Evolutionary conservation across 1,140 invertebrate species (phyloP), one percentile per base, ranked within the genome.

Genomic region (Coenobita brevimanus): DNA sequence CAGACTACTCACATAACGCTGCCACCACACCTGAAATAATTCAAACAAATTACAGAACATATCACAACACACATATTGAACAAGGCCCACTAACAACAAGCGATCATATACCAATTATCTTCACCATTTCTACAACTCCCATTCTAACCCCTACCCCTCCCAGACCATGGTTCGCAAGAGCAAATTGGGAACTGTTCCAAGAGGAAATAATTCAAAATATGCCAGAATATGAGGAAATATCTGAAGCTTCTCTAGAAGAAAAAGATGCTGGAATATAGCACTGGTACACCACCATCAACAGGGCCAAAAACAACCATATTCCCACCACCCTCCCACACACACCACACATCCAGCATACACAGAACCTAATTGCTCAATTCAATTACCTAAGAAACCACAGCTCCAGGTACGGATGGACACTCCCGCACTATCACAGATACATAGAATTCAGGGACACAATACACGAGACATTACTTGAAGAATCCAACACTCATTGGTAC

Each of bases 1-100:
- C 75, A 78, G 41, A 43, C n/a, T 13, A 2, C 38, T 10, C 75
- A 78, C 36, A 41, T 2, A 10, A 50, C 2, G n/a, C 2, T n/a
- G 75, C 36, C 21, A 78, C 75, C 2, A 78, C 75, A 41, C 75
- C 75, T 2, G 75, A 78, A 33, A 78, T 43, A 2, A 54, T 78
- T 27, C 41, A n/a, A 3, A 54, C 36, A 4, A 78, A 78, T 46
- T n/a, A 78, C 75, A 43, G 6, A 46, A 54, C 75, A 41, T 54
- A 78, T 30, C 75, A 73, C 69, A 73, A 73, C 17, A 73, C 17
- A 73, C 24, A 24, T 30, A 73, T 33, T 6, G 17, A 17, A 2
- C 69, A 15, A 10, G 69, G 69, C 13, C 69, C 69, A 2, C 69
- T 73, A 2, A 73, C 69, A 2, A 73, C 69, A 2, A 73, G 69